These are phyloP conservation scores for Lacanobia wlatinum DNA, from an alignment of 2,888 invertebrate species.

Conservation along the genomic window DNA sequence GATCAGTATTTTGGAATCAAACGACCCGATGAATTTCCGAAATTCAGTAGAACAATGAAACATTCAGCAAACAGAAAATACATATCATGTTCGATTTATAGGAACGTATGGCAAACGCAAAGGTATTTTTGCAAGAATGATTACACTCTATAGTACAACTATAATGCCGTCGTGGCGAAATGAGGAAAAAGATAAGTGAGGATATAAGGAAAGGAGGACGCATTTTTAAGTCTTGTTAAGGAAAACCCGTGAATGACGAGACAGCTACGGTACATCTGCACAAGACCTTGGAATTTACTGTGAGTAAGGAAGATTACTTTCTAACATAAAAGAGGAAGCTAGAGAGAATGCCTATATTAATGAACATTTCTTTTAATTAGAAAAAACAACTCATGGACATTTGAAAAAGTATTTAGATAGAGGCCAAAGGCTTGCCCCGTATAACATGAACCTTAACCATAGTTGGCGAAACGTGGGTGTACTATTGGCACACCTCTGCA, in stretches of 20 bases:
- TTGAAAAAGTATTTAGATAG: background rate
- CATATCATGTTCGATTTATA: background rate
- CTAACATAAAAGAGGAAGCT: background rate
- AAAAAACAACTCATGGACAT: background rate
- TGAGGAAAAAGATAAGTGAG: too few relatives aligned
- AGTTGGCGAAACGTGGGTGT: background rate
- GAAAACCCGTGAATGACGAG: background rate
- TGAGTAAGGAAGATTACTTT: background rate
- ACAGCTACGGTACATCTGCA: background rate
- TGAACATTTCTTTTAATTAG: background rate
- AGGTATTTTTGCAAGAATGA: background rate
- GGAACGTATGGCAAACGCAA: background rate
- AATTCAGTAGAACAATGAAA: background rate
- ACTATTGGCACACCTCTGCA: background rate
- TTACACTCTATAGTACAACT: background rate
- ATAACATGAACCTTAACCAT: background rate
- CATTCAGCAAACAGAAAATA: background rate
- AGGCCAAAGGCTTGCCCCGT: background rate
- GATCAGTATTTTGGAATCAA: background rate
- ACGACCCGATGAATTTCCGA: too few relatives aligned
- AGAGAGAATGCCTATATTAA: background rate
- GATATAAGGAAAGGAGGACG: background rate
- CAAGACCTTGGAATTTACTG: background rate
- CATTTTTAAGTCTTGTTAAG: background rate
- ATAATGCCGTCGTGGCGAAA: background rate